A percentile compares a stretch with the other conserved stretches of the same genome.
phyloP scores from a whole-genome alignment of 1,140 invertebrate species.

The Pemphigus obesinymphae region DNA sequence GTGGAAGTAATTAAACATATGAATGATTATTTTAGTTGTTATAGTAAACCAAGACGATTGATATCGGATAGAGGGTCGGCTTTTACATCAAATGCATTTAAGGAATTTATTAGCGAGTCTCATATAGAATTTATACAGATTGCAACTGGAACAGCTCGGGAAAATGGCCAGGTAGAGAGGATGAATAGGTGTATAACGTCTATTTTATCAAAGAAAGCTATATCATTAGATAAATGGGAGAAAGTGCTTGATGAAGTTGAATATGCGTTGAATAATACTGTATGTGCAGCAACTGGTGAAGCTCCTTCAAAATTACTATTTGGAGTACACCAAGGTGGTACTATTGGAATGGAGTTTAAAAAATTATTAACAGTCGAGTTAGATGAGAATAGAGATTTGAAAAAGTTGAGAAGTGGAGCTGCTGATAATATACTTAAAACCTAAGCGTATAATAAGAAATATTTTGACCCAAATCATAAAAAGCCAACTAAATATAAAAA shows the following conservation, averaged over 20 bases:
- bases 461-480: conserved; percentile 21
- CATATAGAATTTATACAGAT: neutral
- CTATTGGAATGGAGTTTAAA: neutral
- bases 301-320: conserved; percentile 44
- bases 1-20: conserved; percentile 40
- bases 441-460: conserved; percentile 6
- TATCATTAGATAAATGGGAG: conserved; percentile 29
- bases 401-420: neutral
- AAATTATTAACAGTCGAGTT: neutral
- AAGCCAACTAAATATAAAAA: conserved; percentile 11
- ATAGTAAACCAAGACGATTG: conserved; percentile 39
- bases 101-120: conserved; percentile 36
- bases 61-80: conserved; percentile 43
- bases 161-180: neutral
- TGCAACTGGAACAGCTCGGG: neutral
- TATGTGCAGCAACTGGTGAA: conserved; percentile 37
- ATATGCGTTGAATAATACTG: conserved; percentile 43
- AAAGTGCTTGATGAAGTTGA: conserved; percentile 33
- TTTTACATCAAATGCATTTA: conserved; percentile 44
- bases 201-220: neutral
- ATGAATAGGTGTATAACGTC: neutral
- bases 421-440: neutral
- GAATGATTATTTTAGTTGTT: conserved; percentile 32
- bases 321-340: conserved; percentile 32
- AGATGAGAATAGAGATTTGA: neutral